Base-by-base conservation (phyloP, 2,888 invertebrate genomes). In the Stenchaetothrips biformis region DNA sequence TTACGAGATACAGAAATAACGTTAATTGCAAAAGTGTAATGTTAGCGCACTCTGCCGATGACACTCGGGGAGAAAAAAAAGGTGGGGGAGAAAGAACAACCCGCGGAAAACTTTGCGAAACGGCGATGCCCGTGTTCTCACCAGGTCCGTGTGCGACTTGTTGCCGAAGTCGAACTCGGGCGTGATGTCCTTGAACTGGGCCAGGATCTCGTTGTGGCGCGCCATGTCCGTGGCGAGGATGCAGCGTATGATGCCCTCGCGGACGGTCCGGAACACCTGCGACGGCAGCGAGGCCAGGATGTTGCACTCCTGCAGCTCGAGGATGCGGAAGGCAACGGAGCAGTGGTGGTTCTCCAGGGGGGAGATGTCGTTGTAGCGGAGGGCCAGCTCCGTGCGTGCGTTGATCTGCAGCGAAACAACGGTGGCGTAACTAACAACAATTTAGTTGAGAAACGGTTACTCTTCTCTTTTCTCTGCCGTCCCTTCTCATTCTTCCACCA, bases 341-440 rank as follows among this genome's bases (percentile, higher is more conserved):
- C 94, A 94, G 86, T 95, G 95, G 86, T 95, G 95, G 87, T 95
- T 95, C 87, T 95, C 95, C 85, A 95, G 87, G 4, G 94, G 94
- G 80, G 94, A 94, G 85, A 94, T 94, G 88, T 95, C 94, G 87
- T 95, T 95, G 88, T 95, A 95, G 82, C 94, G 90, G 83, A 95
- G 89, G 49, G 94, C 94, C 85, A 95, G 87, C 86, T 94, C 94
- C 77, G 95, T 95, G 85, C 92, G 90, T 78, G 94, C 94, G 86
- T 95, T 95, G 85, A 95, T 94, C 87, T 89, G 87, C 78, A 86
- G 78, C 25, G 9, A 80, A 25, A 37, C 62, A 78, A 79, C 47
- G 6, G 21, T 11, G 11, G 48, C n/a, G 67, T 67, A 67, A n/a
- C n/a, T 37, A 4, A 37, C 37, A 37, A 37, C 37, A 37, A 37